These are phyloP conservation scores for Cyanoderma ruficeps DNA, from an alignment of 2,113 vertebrate species.

Conservation along the genomic window DNA sequence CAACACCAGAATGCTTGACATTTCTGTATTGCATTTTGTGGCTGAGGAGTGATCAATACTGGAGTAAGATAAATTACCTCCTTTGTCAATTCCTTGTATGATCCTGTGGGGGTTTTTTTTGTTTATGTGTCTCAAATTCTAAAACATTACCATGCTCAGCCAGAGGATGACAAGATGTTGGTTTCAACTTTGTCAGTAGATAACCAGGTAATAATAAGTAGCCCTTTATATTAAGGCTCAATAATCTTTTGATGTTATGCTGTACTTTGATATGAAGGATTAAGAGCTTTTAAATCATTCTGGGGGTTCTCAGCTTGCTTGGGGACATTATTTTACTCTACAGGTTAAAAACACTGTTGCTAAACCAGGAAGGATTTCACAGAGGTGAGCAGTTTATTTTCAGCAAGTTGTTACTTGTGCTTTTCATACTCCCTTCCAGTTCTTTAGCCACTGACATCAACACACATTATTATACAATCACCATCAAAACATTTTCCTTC, in stretches of 20 bases:
- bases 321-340: slow-evolving; percentile 12
- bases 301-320: not conserved
- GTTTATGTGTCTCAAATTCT: not conserved
- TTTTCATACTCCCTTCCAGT: not conserved
- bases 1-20: not conserved
- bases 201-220: not conserved
- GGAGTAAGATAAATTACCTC: slow-evolving; percentile 50
- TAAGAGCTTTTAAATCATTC: slow-evolving; percentile 12
- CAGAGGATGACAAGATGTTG: not conserved
- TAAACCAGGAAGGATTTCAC: not conserved
- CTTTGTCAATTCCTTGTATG: slow-evolving; percentile 31
- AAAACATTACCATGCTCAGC: slow-evolving; percentile 29
- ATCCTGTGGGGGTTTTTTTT: not conserved
- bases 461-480: not conserved
- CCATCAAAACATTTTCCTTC: not conserved
- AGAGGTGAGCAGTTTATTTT: not conserved
- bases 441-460: not conserved
- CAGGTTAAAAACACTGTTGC: not conserved
- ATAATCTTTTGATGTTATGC: not conserved
- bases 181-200: slow-evolving; percentile 19
- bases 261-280: not conserved
- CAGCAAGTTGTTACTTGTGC: not conserved
- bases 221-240: not conserved
- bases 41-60: not conserved
- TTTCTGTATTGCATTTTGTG: not conserved